Evolutionary conservation across 2,113 vertebrate genomes (phyloP), one percentile per base, ranked within the genome.

Genomic region (Tetrax tetrax): DNA sequence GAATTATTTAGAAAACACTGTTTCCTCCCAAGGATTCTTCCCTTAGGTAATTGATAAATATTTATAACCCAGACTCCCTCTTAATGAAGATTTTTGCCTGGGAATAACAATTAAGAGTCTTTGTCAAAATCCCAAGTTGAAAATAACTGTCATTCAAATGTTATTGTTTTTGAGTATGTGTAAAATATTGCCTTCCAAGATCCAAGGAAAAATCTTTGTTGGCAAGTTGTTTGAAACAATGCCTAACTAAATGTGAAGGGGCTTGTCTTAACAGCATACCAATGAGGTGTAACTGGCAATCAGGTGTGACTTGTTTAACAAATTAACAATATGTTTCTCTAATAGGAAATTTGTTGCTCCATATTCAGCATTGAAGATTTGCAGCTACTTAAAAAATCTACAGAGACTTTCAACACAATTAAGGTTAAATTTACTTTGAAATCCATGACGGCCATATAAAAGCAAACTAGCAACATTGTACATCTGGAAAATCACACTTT

Each of bases 301-400:
- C 95, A 96, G 87, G 70, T 92, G 91, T 95, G 91, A 94, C 74
- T 96, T 95, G 95, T 96, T 97, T 96, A 95, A 96, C 95, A 96
- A 97, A 97, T 96, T 96, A 96, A 93, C 53, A 69, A 89, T 96
- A 96, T 96, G 96, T 95, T 95, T 95, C 96, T 89, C 83, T 96
- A 96, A 96, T 91, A 94, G 47, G 64, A 95, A 92, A 93, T 95
- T 89, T 92, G 94, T 81, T 95, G 48, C 91, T 91, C 79, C 92
- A 63, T 85, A 91, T 79, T 94, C 81, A 91, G 80, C 25, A 81
- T 17, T 80, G 75, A 94, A 93, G 71, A 96, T 77, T 75, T 74
- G 77, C 31, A 90, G 79, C 88, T 93, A 94, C 81, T 92, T 97
- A 89, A 76, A 89, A 83, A 89, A 64, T 76, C 79, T 97, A 68